phyloP scores from a whole-genome alignment of 2,113 vertebrate species.

The Laterallus jamaicensis region DNA sequence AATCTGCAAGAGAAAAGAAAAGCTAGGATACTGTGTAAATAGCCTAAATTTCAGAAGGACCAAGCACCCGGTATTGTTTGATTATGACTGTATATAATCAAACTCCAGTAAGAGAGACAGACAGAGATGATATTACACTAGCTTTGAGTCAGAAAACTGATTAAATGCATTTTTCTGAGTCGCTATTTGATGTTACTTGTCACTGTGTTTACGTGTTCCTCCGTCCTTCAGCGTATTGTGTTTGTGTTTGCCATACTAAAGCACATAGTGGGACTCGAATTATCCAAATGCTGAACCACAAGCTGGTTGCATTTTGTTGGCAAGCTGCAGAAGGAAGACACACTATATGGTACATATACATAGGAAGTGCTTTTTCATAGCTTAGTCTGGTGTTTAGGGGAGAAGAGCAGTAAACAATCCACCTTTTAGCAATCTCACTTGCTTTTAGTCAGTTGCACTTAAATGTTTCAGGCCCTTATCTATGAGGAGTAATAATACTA shows the following conservation, averaged over 20 bases:
- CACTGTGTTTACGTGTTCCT: neutral
- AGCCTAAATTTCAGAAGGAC: neutral
- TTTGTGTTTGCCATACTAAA: neutral
- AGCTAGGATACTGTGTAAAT: neutral
- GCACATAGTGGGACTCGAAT: neutral
- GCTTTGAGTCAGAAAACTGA: neutral
- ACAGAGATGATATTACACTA: neutral
- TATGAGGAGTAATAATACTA: neutral
- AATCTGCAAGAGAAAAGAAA: fast-evolving
- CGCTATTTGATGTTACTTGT: neutral
- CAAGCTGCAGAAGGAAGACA: neutral
- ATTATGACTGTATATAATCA: neutral
- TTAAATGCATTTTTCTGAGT: neutral
- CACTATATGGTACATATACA: neutral
- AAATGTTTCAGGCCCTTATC: neutral
- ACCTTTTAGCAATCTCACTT: neutral
- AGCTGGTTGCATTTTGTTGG: neutral
- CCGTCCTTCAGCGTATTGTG: neutral
- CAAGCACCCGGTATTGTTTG: neutral
- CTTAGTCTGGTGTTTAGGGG: neutral
- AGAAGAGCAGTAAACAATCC: neutral
- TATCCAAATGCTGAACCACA: neutral
- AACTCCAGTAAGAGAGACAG: neutral
- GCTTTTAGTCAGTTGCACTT: neutral
- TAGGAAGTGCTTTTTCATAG: neutral